A percentile compares a stretch with the other conserved stretches of the same genome.
Evolutionary conservation across 2,888 invertebrate species (phyloP).

Genomic region (Balanococcus diminutus): DNA sequence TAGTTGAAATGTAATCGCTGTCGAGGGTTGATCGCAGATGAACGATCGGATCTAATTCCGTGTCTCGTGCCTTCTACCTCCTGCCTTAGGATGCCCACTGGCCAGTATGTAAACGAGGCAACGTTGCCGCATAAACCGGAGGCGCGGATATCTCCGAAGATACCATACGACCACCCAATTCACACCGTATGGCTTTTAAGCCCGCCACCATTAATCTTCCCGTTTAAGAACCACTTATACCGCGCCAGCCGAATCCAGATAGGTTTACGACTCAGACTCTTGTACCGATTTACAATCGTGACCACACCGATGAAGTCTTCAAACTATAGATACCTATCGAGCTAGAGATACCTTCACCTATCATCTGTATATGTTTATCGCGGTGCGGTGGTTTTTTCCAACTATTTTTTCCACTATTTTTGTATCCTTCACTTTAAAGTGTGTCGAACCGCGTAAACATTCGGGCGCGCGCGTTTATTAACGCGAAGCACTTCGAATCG

Average conservation of each 20-base stretch:
- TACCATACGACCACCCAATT: slow-evolving; percentile 42
- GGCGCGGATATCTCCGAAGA: neutral
- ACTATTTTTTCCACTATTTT: neutral
- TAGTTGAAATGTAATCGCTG: neutral
- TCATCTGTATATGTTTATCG: neutral
- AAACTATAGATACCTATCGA: neutral
- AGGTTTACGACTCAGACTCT: slow-evolving; percentile 42
- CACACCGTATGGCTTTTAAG: slow-evolving; percentile 9
- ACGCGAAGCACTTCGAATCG: neutral
- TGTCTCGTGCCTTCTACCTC: too few relatives aligned
- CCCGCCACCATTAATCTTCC: slow-evolving; percentile 46
- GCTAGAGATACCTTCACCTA: neutral
- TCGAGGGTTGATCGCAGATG: neutral
- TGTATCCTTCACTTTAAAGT: too few relatives aligned
- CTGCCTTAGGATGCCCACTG: neutral
- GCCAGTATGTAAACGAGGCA: neutral
- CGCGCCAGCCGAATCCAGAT: slow-evolving; percentile 16
- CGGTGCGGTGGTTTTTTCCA: neutral
- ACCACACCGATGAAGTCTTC: slow-evolving; percentile 38
- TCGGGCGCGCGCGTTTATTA: neutral
- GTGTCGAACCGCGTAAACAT: neutral
- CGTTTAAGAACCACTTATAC: slow-evolving; percentile 43
- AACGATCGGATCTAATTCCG: neutral
- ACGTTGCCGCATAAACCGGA: neutral
- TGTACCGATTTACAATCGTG: slow-evolving; percentile 42